Base-by-base conservation (phyloP, 92 coral and sea anemone species). In the Epizoanthus illoricatus region DNA sequence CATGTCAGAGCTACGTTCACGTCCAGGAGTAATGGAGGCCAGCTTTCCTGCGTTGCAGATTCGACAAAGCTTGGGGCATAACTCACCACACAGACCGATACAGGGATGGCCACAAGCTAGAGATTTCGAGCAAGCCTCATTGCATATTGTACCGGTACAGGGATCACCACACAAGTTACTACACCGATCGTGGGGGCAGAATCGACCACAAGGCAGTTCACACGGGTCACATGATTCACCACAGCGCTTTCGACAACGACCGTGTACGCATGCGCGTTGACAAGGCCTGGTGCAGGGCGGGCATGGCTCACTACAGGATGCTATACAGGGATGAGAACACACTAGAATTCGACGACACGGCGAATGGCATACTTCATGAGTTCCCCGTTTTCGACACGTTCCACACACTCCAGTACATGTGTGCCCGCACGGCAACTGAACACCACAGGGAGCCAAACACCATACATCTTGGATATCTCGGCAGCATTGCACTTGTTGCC, bases 71-170 rank as follows among this genome's bases (percentile, higher is more conserved):
- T 71, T 78, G 4, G 97, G 97, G 52, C 97, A 92, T 78, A 56
- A 5, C 52, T 92, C 97, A 33, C 97, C 97, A 67, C 97, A 92
- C 23, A 92, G 79, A 33, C 97, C 97, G 57, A 86, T 80, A 52
- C 97, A 92, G 40, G 87, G 89, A 81, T 92, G 97, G 72, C 90
- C 87, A 43, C 94, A 91, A 9, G 74, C 15, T 9, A 88, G 84
- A 67, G 24, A 52, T 65, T 68, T 64, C 16, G 86, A 72, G 65
- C 94, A 91, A 41, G 90, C 85, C 19, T 71, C 86, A 41, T 88
- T 24, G 84, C 94, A 91, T 28, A 64, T 81, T 55, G 85, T 69
- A 17, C 86, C 83, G 47, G 86, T 85, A 75, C 94, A 91, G 17
- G 79, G 59, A 61, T 92, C 92, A 3, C 80, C 75, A 80, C 97